Base-by-base conservation (phyloP, 2,113 vertebrate genomes). In the Serilophus lunatus region DNA sequence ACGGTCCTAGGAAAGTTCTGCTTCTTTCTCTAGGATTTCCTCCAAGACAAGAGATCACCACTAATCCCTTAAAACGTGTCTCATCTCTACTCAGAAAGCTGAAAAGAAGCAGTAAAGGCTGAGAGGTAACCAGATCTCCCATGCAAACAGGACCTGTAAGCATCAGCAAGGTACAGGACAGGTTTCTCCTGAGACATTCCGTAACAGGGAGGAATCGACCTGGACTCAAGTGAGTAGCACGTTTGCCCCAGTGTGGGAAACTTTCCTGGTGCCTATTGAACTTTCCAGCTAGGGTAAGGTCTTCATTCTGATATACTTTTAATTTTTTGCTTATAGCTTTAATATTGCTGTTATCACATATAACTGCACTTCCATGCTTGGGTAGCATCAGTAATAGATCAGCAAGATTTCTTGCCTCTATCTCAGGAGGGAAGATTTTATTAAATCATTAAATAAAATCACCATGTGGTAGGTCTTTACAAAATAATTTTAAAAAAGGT, bases 401-500 rank as follows among this genome's bases (percentile, higher is more conserved):
- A 85, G 44, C 35, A 84, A 78, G 36, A 82, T 90, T 96, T 90
- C 68, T 45, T 86, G 18, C 64, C 81, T 72, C 85, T 93, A 68
- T 54, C 85, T 94, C 89, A 56, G 53, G 91, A 89, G 92, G 59
- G 71, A 94, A 56, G 83, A 64, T 96, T 93, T 91, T 92, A 92
- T 82, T 91, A 88, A 92, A 83, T 93, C 72, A 86, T 92, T 92
- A 94, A 82, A 91, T 86, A 94, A 81, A 95, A 94, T 82, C 9
- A 53, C 80, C 54, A 15, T 15, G 7, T 66, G 86, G 38, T 35
- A 88, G 93, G 57, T n/a, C 70, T 87, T 91, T 93, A 71, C 7
- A 68, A 80, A 97, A 68, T 44, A 47, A 31, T 33, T 47, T 12
- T 31, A 35, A 36, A 53, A 71, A 49, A 82, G 20, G 28, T 76